These are phyloP conservation scores for Clivina fossor DNA, from an alignment of 2,888 invertebrate species.

Conservation along the genomic window DNA sequence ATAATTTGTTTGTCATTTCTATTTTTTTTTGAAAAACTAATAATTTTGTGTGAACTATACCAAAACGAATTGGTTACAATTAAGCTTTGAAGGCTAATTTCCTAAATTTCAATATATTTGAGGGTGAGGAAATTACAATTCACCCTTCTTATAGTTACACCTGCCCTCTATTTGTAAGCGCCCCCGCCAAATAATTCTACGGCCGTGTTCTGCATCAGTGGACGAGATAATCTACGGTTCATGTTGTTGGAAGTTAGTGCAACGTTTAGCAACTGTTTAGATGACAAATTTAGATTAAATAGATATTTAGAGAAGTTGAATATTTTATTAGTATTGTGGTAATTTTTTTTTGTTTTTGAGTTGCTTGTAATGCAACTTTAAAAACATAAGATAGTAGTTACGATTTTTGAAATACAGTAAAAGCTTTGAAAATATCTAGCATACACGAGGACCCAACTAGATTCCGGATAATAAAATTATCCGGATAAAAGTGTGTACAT, in stretches of 20 bases:
- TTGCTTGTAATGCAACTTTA: too few species aligned
- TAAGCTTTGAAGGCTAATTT: constrained; percentile 22
- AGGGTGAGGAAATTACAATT: neutral
- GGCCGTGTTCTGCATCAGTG: constrained; percentile 18
- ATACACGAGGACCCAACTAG: too few species aligned
- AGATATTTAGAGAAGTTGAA: neutral
- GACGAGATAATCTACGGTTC: constrained; percentile 18
- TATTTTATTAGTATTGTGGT: neutral
- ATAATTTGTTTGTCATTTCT: too few species aligned
- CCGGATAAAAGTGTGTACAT: too few species aligned
- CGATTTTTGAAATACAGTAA: neutral
- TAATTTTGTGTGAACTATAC: too few species aligned
- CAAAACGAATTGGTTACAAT: constrained; percentile 26
- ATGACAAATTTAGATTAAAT: neutral
- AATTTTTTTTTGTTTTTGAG: too few species aligned
- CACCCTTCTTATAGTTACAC: constrained; percentile 8
- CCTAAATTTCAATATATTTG: constrained; percentile 22
- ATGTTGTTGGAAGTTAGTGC: constrained; percentile 4
- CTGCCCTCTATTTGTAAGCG: constrained; percentile 19
- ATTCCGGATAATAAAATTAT: too few species aligned
- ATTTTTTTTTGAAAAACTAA: too few species aligned
- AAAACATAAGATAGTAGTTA: neutral
- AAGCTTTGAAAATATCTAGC: too few species aligned
- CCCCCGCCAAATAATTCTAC: constrained; percentile 7
- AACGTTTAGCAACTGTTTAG: constrained; percentile 19